Conservation (phyloP, 2,113 vertebrate genomes). For the Oryzias curvinotus region DNA sequence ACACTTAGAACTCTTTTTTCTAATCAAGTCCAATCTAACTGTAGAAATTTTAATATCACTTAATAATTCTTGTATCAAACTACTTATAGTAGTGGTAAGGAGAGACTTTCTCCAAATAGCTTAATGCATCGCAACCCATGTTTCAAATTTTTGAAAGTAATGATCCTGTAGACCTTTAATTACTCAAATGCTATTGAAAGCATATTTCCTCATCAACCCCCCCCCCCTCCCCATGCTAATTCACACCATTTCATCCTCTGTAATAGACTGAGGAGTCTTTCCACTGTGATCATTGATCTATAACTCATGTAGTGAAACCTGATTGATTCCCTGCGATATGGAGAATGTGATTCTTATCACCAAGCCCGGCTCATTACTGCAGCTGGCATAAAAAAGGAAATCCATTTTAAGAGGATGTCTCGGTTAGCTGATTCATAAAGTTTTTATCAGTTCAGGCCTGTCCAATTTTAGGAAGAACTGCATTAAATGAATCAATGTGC, state of each 20-base stretch:
- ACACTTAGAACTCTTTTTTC: neutral
- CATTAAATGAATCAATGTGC: constrained; percentile 52
- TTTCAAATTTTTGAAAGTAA: constrained; percentile 8
- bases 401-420: constrained; percentile 59
- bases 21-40: too few relatives aligned
- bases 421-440: constrained; percentile 51
- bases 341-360: constrained; percentile 64
- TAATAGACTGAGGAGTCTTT: constrained; percentile 44
- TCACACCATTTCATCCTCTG: constrained; percentile 29
- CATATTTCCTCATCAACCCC: constrained; percentile 26
- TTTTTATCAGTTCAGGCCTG: constrained; percentile 37
- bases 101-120: neutral
- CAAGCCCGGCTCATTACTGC: constrained; percentile 57
- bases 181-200: constrained; percentile 21
- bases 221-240: constrained; percentile 18
- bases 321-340: constrained; percentile 62
- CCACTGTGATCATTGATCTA: constrained; percentile 55
- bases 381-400: constrained; percentile 58
- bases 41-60: too few relatives aligned
- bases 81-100: neutral
- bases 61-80: neutral
- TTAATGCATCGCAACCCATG: neutral
- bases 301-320: constrained; percentile 49
- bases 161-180: constrained; percentile 20
- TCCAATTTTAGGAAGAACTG: constrained; percentile 47